A percentile compares a stretch with the other conserved stretches of the same genome.
Evolutionary conservation across 2,113 vertebrate species (phyloP).

Genomic region (Siniperca knerii): DNA sequence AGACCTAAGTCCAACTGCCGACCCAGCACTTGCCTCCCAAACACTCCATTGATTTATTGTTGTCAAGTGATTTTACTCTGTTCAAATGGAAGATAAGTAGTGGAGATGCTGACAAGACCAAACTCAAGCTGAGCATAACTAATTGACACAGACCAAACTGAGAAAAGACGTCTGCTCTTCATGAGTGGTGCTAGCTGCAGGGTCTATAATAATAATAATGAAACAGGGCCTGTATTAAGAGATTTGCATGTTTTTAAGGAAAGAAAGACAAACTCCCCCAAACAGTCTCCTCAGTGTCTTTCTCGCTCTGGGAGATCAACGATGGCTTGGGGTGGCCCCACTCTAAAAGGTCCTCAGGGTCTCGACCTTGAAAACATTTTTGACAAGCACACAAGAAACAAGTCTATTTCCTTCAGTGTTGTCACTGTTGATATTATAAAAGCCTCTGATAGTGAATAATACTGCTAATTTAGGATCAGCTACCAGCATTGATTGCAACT

Average conservation of each 20-base stretch:
- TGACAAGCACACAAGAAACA: conserved; percentile 67
- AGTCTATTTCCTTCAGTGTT: conserved; percentile 56
- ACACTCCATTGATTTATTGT: conserved; percentile 58
- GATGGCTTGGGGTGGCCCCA: conserved; percentile 61
- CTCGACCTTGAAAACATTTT: conserved; percentile 59
- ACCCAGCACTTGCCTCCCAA: conserved; percentile 19
- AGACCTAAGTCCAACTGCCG: conserved; percentile 39
- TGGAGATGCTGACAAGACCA: conserved; percentile 46
- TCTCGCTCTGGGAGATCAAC: conserved; percentile 53
- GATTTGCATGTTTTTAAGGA: conserved; percentile 74
- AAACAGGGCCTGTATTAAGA: conserved; percentile 29
- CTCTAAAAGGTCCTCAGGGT: conserved; percentile 52
- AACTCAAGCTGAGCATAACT: conserved; percentile 45
- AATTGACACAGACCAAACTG: conserved; percentile 37
- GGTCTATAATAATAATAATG: conserved; percentile 14
- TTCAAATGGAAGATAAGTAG: conserved; percentile 57
- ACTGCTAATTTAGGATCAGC: conserved; percentile 17
- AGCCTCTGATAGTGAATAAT: conserved; percentile 24
- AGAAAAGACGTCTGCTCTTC: conserved; percentile 39
- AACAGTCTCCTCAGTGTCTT: conserved; percentile 22
- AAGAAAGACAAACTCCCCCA: conserved; percentile 43
- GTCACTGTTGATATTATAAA: conserved; percentile 14
- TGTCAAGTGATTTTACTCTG: conserved; percentile 46
- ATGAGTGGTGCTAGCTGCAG: background rate
- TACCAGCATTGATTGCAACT: background rate